These are phyloP conservation scores for Colinus virginianus DNA, from an alignment of 2,113 vertebrate species.

Conservation along the genomic window DNA sequence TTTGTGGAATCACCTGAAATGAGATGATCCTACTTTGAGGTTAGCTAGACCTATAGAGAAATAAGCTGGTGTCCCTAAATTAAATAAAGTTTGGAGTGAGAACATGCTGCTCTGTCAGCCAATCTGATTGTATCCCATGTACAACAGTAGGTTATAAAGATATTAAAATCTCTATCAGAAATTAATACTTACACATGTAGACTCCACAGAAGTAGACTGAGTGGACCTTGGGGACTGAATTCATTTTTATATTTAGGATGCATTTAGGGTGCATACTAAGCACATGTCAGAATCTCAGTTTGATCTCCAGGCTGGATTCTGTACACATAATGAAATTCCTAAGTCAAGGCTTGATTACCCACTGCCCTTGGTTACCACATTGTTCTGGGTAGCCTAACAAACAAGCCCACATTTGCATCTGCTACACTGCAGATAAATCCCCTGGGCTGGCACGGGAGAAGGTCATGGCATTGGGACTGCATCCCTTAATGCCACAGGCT, in stretches of 20 bases:
- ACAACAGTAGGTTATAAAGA: neutral
- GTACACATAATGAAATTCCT: neutral
- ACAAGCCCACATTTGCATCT: slow-evolving; percentile 37
- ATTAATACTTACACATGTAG: neutral
- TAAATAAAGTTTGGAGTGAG: neutral
- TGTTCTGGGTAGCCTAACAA: slow-evolving; percentile 31
- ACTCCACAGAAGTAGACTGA: neutral
- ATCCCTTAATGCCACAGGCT: slow-evolving; percentile 14
- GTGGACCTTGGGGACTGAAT: neutral
- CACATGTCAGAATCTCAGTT: neutral
- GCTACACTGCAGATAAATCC: slow-evolving; percentile 33
- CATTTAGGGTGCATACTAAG: neutral
- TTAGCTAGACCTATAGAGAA: neutral
- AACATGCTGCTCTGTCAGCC: neutral
- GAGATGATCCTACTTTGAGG: neutral
- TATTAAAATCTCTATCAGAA: neutral
- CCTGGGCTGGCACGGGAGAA: slow-evolving; percentile 12
- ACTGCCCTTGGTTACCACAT: slow-evolving; percentile 33
- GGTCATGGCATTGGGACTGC: slow-evolving; percentile 21
- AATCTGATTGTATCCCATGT: neutral
- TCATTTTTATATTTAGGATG: neutral
- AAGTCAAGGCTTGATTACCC: slow-evolving; percentile 19
- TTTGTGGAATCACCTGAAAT: neutral
- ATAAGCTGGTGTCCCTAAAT: neutral
- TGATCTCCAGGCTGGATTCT: neutral